These are phyloP conservation scores for Engystomops pustulosus DNA, from an alignment of 2,113 vertebrate genomes.

Conservation along the genomic window DNA sequence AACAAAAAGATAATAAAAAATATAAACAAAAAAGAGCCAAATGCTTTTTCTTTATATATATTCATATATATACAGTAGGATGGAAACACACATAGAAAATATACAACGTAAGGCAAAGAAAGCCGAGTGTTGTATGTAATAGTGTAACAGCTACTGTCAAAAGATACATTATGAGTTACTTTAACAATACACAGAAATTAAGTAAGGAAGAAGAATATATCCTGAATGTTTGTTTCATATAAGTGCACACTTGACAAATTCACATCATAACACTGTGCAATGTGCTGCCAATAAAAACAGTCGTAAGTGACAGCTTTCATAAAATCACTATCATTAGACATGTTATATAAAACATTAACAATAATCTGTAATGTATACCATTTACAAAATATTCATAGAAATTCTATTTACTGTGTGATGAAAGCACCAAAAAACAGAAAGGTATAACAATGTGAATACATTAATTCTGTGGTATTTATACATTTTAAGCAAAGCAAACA, in stretches of 20 bases:
- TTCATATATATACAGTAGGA: conserved; percentile 59
- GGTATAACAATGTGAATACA: not conserved
- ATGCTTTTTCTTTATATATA: conserved; percentile 61
- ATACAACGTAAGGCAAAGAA: conserved; percentile 60
- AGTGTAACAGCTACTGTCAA: conserved; percentile 54
- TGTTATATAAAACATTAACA: not conserved
- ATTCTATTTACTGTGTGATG: not conserved
- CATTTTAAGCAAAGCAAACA: not conserved
- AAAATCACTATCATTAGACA: not conserved
- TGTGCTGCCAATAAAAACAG: conserved; percentile 15
- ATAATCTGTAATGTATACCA: not conserved
- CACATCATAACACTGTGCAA: conserved; percentile 21
- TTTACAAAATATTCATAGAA: not conserved
- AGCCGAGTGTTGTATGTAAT: conserved; percentile 57
- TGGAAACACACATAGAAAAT: conserved; percentile 60
- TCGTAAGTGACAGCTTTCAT: conserved; percentile 4
- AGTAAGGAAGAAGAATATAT: not conserved
- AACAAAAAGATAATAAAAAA: not conserved
- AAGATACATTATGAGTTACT: conserved; percentile 39
- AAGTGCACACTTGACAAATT: conserved; percentile 8
- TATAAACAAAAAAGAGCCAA: conserved; percentile 22
- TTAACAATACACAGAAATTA: conserved; percentile 5
- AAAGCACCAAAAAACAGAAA: not conserved
- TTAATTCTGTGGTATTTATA: not conserved
- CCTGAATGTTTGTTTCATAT: conserved; percentile 10